Base-by-base conservation (phyloP, 2,113 vertebrate species). In the Ptychochromis oligacanthus region DNA sequence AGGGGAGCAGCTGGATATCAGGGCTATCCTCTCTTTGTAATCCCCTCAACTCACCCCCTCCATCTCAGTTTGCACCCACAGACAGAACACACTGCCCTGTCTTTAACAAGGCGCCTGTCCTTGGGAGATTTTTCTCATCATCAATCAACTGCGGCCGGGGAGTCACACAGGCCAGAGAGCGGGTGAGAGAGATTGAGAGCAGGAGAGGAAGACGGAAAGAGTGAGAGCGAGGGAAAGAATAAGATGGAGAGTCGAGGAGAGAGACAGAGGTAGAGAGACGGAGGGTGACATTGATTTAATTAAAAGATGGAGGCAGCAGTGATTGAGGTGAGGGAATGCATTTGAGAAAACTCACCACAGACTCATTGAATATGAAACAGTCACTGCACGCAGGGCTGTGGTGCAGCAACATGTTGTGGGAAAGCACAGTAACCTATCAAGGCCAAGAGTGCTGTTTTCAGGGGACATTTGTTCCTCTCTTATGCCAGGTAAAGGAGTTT, bases 81-180 rank as follows among this genome's bases (percentile, higher is more conserved):
- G 75, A 88, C 80, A 77, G 84, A 84, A 84, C 77, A 74, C 55
- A 58, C 83, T 82, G 85, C 85, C 80, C 83, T 61, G 88, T 89
- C 91, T 93, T 88, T 93, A 91, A 91, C 92, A 92, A 88, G 92
- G 77, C 78, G 61, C n/a, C 91, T 88, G 93, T 94, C 93, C 93
- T 93, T 93, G 93, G 87, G 82, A 91, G 88, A 84, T 87, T 84
- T 84, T 83, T 82, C 88, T 93, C 89, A 59, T 93, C 93, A 94
- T 94, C 92, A 91, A 93, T 94, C 92, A 94, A 52, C 77, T 22
- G 87, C 49, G 75, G 79, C 70, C 70, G 15, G 67, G 79, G 75
- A 88, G 87, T 83, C 82, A 81, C 84, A 20, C 54, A 46, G 83
- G 89, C 57, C 80, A 88, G 88, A 77, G 84, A 77, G 82, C 28